These are phyloP conservation scores for Actinostola sp. DNA, from an alignment of 92 coral and sea anemone genomes.

Conservation along the genomic window DNA sequence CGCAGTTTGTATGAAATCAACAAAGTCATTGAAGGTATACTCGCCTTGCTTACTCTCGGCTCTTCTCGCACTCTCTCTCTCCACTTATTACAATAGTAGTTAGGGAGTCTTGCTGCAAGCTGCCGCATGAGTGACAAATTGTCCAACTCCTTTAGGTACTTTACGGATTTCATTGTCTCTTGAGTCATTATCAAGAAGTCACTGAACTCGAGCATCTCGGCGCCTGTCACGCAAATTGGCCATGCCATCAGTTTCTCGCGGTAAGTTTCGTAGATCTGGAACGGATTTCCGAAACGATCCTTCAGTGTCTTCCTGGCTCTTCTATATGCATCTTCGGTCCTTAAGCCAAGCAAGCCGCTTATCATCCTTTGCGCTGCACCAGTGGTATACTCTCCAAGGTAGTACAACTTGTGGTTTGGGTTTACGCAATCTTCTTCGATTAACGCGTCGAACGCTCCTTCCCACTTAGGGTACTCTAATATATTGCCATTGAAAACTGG, in stretches of 20 bases:
- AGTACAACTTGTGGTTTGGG: conserved; percentile 49
- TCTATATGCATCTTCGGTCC: conserved; percentile 63
- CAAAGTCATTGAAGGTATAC: conserved; percentile 59
- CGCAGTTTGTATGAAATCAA: conserved; percentile 52
- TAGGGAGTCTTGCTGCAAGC: conserved; percentile 53
- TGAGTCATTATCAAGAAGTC: conserved; percentile 70
- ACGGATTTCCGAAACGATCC: conserved; percentile 74
- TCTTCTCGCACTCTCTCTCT: conserved; percentile 56
- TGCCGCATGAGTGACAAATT: conserved; percentile 55
- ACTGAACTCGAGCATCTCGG: conserved; percentile 56
- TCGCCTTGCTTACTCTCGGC: conserved; percentile 43
- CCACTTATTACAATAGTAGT: conserved; percentile 60
- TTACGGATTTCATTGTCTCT: conserved; percentile 75
- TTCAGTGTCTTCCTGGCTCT: conserved; percentile 58
- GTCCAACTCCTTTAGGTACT: conserved; percentile 67
- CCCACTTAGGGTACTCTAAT: conserved; percentile 58
- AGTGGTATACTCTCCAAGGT: conserved; percentile 44
- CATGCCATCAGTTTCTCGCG: conserved; percentile 37
- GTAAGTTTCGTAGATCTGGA: conserved; percentile 58
- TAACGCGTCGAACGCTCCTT: conserved; percentile 48
- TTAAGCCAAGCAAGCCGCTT: conserved; percentile 50
- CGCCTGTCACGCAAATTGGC: conserved; percentile 55
- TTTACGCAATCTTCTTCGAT: conserved; percentile 52
- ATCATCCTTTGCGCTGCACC: conserved; percentile 9
- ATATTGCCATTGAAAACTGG: conserved; percentile 42